A percentile compares a stretch with the other conserved stretches of the same genome.
Conservation (phyloP, 1,140 invertebrate species). For the Micrasema longulum region DNA sequence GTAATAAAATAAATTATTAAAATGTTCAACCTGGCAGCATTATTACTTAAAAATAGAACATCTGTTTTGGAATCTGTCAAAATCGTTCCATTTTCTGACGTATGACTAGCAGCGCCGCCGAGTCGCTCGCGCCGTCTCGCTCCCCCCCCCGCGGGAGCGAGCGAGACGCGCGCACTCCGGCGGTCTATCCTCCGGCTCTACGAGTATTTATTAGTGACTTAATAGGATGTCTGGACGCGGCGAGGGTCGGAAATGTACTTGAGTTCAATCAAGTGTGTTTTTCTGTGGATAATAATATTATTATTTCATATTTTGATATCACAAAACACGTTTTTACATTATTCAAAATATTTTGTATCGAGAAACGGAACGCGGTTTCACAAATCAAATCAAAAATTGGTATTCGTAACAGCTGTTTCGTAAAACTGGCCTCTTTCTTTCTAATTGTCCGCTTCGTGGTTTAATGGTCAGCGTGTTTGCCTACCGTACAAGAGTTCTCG, state of each 20-base stretch:
- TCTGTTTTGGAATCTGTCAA: constrained; percentile 34
- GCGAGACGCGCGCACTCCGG: background rate
- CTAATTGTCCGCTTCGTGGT: background rate
- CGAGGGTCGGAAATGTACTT: background rate
- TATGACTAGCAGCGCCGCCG: background rate
- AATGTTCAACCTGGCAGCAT: constrained; percentile 14
- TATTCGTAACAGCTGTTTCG: too few relatives aligned
- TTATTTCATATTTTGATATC: constrained; percentile 7
- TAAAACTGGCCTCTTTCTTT: too few relatives aligned
- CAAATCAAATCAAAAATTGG: too few relatives aligned
- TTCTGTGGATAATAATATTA: constrained; percentile 26
- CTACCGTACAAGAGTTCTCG: too few relatives aligned
- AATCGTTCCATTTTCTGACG: constrained; percentile 31
- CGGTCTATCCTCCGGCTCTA: background rate
- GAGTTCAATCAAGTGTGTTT: constrained; percentile 17
- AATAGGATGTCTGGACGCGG: constrained; percentile 22
- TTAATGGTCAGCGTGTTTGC: background rate
- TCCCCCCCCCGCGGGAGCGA: background rate
- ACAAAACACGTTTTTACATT: too few relatives aligned
- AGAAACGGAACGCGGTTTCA: too few relatives aligned
- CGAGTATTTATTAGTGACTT: constrained; percentile 8
- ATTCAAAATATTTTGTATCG: too few relatives aligned
- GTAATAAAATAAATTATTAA: too few relatives aligned
- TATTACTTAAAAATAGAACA: constrained; percentile 29
- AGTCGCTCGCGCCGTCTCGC: background rate